A percentile compares a stretch with the other conserved stretches of the same genome.
phyloP scores from a whole-genome alignment of 2,888 invertebrate species.

The Conistra vaccinii region DNA sequence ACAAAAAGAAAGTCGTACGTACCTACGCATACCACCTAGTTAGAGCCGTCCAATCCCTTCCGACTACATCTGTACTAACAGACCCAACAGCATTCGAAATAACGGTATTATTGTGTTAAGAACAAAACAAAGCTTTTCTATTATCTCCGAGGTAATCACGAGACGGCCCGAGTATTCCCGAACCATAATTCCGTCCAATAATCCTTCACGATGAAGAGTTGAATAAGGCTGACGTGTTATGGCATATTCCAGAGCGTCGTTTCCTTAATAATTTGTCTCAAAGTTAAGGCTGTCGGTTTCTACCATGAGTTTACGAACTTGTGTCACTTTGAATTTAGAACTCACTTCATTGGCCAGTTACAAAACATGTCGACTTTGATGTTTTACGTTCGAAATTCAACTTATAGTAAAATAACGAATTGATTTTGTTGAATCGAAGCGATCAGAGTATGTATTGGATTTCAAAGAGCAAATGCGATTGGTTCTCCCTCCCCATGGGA shows the following conservation, averaged over 20 bases:
- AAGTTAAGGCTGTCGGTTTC: constrained; percentile 60
- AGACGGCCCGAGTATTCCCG: constrained; percentile 68
- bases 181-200: constrained; percentile 72
- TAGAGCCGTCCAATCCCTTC: constrained; percentile 37
- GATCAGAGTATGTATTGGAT: constrained; percentile 33
- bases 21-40: constrained; percentile 26
- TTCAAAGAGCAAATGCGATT: constrained; percentile 35
- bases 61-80: constrained; percentile 37
- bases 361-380: neutral
- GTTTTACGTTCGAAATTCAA: constrained; percentile 6
- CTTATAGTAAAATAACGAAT: constrained; percentile 12
- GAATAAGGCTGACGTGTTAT: constrained; percentile 79
- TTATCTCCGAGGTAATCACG: constrained; percentile 75
- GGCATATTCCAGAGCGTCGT: constrained; percentile 77
- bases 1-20: constrained; percentile 30
- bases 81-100: constrained; percentile 49
- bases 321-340: constrained; percentile 42
- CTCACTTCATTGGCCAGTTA: constrained; percentile 15
- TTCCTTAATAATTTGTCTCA: constrained; percentile 81
- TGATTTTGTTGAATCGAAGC: constrained; percentile 28
- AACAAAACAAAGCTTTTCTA: constrained; percentile 72
- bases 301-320: constrained; percentile 67
- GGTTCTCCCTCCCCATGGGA: constrained; percentile 38
- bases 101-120: constrained; percentile 57
- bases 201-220: constrained; percentile 81